Evolutionary conservation across 2,113 vertebrate species (phyloP).

Genomic region (Megalops atlanticus): DNA sequence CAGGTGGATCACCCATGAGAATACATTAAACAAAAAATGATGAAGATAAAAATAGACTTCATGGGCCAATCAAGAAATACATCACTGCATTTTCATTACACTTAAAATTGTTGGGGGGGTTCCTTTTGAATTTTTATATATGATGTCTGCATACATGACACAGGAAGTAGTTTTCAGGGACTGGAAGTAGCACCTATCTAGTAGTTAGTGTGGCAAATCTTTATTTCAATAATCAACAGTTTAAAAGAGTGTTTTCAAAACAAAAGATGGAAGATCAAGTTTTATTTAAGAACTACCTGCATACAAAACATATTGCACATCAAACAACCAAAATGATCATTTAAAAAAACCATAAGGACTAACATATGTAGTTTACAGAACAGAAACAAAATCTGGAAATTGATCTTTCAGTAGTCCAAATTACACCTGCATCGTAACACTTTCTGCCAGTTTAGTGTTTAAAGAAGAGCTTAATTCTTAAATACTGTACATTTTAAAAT

Average conservation of each 20-base stretch:
- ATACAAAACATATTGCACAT: conserved; percentile 99
- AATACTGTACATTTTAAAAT: conserved; percentile 99
- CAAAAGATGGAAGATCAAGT: conserved; percentile 95
- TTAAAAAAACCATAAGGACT: conserved; percentile 81
- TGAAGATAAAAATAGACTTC: too few species aligned
- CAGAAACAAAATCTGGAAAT: conserved; percentile 89
- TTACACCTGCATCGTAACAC: conserved; percentile 83
- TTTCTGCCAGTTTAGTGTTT: conserved; percentile 90
- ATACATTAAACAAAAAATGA: too few species aligned
- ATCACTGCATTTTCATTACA: too few species aligned
- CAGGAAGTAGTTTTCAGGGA: too few species aligned
- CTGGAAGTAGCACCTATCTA: too few species aligned
- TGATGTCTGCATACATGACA: too few species aligned
- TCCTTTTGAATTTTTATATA: too few species aligned
- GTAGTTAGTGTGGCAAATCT: too few species aligned
- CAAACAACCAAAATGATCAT: conserved; percentile 96
- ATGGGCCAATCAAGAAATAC: too few species aligned
- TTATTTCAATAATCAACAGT: background rate
- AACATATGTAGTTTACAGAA: conserved; percentile 65
- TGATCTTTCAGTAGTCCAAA: conserved; percentile 96
- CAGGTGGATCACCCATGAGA: too few species aligned
- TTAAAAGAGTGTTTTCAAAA: conserved; percentile 63
- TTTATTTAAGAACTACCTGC: conserved; percentile 99
- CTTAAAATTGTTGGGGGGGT: too few species aligned
- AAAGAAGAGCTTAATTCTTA: conserved; percentile 84